A percentile compares a stretch with the other conserved stretches of the same genome.
Conservation (phyloP, 2,113 vertebrate genomes). For the Phylloscopus trochilus region DNA sequence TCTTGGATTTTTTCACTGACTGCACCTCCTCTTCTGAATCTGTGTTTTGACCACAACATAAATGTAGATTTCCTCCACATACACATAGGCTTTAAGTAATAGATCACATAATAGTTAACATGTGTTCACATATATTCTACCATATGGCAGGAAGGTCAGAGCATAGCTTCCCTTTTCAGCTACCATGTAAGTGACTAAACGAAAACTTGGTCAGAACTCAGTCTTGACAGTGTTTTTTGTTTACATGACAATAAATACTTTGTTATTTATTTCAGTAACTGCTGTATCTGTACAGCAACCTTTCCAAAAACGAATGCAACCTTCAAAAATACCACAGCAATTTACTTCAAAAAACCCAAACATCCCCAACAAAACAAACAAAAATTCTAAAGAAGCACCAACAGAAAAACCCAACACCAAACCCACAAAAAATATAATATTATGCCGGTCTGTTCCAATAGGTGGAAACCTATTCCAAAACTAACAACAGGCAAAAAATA, state of each 20-base stretch:
- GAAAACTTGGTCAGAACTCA: not conserved
- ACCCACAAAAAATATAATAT: not conserved
- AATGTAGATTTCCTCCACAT: not conserved
- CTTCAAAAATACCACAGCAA: not conserved
- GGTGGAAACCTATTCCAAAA: not conserved
- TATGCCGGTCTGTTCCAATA: not conserved
- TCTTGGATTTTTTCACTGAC: conserved; percentile 73
- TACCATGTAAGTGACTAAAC: not conserved
- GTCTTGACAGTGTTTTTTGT: not conserved
- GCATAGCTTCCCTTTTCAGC: not conserved
- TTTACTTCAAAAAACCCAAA: not conserved
- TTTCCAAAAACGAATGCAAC: fast-evolving
- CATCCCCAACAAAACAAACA: not conserved
- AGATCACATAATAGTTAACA: not conserved
- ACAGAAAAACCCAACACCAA: not conserved
- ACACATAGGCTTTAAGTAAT: not conserved
- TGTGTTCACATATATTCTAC: not conserved
- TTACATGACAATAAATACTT: not conserved
- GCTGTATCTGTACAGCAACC: not conserved
- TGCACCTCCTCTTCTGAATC: conserved; percentile 83
- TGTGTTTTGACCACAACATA: conserved; percentile 58
- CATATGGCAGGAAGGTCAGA: not conserved
- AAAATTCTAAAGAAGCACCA: not conserved
- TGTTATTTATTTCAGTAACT: not conserved
- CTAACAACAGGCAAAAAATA: not conserved